Percentiles rank a stretch among this genome's conserved stretches.
These are phyloP conservation scores for Scatophagus argus DNA, from an alignment of 2,113 vertebrate genomes.

Conservation along the genomic window DNA sequence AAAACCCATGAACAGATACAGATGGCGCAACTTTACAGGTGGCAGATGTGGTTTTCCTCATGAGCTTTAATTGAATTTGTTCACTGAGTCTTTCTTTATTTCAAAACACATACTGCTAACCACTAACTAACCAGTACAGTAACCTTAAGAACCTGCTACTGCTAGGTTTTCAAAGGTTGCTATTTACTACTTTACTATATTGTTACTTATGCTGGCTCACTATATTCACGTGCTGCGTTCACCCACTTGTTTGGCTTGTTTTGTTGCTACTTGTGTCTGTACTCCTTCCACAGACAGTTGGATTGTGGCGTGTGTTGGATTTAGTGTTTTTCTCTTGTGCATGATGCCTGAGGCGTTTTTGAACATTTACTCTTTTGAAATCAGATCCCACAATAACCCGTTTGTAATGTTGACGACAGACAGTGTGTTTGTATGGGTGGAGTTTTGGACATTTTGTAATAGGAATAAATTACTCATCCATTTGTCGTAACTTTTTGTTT, in stretches of 20 bases:
- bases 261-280: neutral
- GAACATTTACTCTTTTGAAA: constrained; percentile 21
- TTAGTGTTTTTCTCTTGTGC: neutral
- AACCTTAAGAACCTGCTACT: neutral
- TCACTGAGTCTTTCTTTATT: neutral
- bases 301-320: neutral
- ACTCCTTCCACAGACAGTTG: neutral
- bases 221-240: too few relatives aligned
- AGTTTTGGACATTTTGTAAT: too few relatives aligned
- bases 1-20: neutral
- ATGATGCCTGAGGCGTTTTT: constrained; percentile 41
- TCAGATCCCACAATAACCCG: constrained; percentile 31
- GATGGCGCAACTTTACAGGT: constrained; percentile 1
- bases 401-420: constrained; percentile 25
- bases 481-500: neutral
- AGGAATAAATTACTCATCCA: neutral
- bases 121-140: neutral
- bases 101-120: neutral
- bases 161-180: neutral
- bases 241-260: neutral
- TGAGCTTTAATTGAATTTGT: neutral
- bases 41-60: neutral
- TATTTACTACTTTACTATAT: too few relatives aligned
- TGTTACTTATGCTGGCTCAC: neutral
- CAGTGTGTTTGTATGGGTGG: constrained; percentile 24